Percentiles rank a stretch among this genome's conserved stretches.
These are phyloP conservation scores for Nephrotoma guestfalica DNA, from an alignment of 2,888 invertebrate genomes.

Conservation along the genomic window DNA sequence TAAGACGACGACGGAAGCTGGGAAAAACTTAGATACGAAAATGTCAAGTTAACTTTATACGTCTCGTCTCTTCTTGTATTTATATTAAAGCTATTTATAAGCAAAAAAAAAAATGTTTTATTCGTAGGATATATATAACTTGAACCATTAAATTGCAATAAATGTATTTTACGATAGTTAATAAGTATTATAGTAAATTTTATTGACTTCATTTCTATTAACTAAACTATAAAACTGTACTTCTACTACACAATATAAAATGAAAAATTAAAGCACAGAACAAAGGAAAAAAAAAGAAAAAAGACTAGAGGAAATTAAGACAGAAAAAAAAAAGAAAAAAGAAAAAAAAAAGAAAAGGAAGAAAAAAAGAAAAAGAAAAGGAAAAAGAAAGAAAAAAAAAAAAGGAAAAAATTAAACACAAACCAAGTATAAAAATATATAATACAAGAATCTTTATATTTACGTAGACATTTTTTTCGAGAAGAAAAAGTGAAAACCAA, in stretches of 20 bases:
- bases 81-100: neutral
- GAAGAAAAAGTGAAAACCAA: neutral
- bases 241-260: neutral
- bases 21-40: neutral
- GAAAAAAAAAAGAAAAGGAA: too few species aligned
- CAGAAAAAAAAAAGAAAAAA: too few species aligned
- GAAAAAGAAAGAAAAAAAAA: too few species aligned
- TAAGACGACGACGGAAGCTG: neutral
- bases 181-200: neutral
- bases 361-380: too few species aligned
- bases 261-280: too few species aligned
- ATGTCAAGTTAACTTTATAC: neutral
- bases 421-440: neutral
- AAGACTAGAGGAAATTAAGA: too few species aligned
- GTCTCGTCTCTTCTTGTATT: neutral
- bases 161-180: neutral
- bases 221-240: neutral
- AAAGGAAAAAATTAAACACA: too few species aligned
- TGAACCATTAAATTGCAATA: neutral
- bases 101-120: neutral
- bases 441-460: neutral
- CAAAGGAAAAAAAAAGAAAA: too few species aligned
- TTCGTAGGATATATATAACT: neutral
- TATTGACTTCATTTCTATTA: neutral
- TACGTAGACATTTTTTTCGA: neutral